Evolutionary conservation across 2,113 vertebrate genomes (phyloP).

Genomic region (Podarcis raffonei): DNA sequence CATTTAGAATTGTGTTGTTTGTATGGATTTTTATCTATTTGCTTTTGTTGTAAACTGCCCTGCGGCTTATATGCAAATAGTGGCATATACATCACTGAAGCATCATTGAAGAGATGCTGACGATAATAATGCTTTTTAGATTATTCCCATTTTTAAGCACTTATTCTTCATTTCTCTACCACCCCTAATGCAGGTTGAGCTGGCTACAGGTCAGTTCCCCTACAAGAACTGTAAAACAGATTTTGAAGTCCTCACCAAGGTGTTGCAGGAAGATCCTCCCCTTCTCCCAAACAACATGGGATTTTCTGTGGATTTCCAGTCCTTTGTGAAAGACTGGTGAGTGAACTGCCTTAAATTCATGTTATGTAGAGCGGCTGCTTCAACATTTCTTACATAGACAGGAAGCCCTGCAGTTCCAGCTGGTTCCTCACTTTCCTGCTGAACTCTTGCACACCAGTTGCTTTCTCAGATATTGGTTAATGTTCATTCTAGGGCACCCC

Average conservation of each 20-base stretch:
- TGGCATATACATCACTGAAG: too few relatives aligned
- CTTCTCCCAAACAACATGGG: slow-evolving; percentile 91
- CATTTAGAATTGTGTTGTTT: too few relatives aligned
- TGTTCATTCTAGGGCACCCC: background rate
- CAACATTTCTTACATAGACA: background rate
- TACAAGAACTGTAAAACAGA: slow-evolving; percentile 97
- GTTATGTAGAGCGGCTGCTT: background rate
- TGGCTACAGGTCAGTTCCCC: slow-evolving; percentile 94
- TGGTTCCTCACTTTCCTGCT: background rate
- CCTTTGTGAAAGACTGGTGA: slow-evolving; percentile 97
- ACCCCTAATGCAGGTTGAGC: slow-evolving; percentile 82
- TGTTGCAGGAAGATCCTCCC: slow-evolving; percentile 94
- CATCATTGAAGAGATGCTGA: background rate
- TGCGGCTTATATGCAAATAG: too few relatives aligned
- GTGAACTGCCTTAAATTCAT: slow-evolving; percentile 35
- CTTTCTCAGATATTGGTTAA: background rate
- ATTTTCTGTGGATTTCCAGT: slow-evolving; percentile 94
- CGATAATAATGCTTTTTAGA: background rate
- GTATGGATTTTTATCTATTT: too few relatives aligned
- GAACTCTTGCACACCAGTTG: background rate
- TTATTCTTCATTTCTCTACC: background rate
- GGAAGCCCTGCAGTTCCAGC: background rate
- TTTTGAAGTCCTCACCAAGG: slow-evolving; percentile 97
- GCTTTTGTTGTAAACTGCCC: too few relatives aligned
- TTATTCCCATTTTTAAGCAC: background rate